Base-by-base conservation (phyloP, 2,888 invertebrate genomes). In the Agriotes lineatus region DNA sequence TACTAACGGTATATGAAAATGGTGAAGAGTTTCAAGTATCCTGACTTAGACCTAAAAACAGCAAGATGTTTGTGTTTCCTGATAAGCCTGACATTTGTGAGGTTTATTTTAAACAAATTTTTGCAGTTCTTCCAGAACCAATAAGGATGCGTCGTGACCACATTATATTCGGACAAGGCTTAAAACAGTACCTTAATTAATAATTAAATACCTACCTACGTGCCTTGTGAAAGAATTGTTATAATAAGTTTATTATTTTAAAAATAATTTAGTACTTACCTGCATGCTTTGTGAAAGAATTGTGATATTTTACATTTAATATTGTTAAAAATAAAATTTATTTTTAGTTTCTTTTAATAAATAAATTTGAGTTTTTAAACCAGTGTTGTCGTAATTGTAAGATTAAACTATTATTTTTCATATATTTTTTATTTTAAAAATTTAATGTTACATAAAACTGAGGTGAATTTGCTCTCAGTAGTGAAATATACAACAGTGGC, bases 71-170 rank as follows among this genome's bases (percentile, higher is more conserved):
- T 16, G 52, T 30, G 7, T 52, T 52, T 52, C 14, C 30, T 52
- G n/a, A 52, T 10, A 12, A 52, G 14, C 12, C 52, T 30, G 52
- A n/a, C 30, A 52, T 52, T 30, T 52, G n/a, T 30, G 52, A 30
- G 25, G 52, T 52, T 12, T 9, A 52, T 7, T 30, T 52, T 30
- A 16, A 52, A 22, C 52, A 30, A 22, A 25, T 30, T 10, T 25
- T 52, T 52, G 30, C 20, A 22, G 52, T 52, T 30, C 52, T 52
- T 20, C 52, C 52, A 20, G 30, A 20, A 52, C 52, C 52, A n/a
- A 9, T 52, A 52, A 52, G 30, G 30, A 22, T 20, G 22, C 52
- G 25, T 22, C 30, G 52, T n/a, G 52, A 16, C 14, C 19, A 2
- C 6, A 30, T 52, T 52, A 52, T 14, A 22, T 52, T 52, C 22